Evolutionary conservation across 2,797 vertebrate species (phyloP).

Genomic region (Enteromius viviparus): DNA sequence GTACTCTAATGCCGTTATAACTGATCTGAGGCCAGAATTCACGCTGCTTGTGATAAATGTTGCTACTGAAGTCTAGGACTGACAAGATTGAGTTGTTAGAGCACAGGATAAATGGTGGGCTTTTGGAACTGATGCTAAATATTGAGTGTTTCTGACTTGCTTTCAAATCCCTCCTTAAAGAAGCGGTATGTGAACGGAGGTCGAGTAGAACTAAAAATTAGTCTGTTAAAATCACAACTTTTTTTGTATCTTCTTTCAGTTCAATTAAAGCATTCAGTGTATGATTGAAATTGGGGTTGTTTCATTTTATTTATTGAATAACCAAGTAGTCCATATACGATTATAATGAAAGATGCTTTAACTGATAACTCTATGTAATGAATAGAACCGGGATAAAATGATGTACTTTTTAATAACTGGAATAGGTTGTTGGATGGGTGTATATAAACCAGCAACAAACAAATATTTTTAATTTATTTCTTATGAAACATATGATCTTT

Average conservation of each 20-base stretch:
- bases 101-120: neutral
- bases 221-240: constrained; percentile 32
- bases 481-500: neutral
- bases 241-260: constrained; percentile 58
- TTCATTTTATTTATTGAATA: constrained; percentile 33
- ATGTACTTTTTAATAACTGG: neutral
- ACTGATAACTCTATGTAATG: neutral
- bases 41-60: constrained; percentile 12
- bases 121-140: neutral
- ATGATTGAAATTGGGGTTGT: constrained; percentile 35
- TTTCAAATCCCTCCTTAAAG: constrained; percentile 19
- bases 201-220: constrained; percentile 42
- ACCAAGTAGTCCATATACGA: neutral
- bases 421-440: neutral
- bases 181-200: constrained; percentile 4
- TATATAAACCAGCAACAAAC: neutral
- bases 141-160: constrained; percentile 14
- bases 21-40: neutral
- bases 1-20: neutral
- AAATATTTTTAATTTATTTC: neutral
- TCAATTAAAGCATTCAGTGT: constrained; percentile 56
- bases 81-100: neutral
- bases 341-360: neutral
- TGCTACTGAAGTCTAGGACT: neutral
- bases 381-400: neutral